Base-by-base conservation (phyloP, 1,140 invertebrate genomes). In the Zaprionus lachaisei region DNA sequence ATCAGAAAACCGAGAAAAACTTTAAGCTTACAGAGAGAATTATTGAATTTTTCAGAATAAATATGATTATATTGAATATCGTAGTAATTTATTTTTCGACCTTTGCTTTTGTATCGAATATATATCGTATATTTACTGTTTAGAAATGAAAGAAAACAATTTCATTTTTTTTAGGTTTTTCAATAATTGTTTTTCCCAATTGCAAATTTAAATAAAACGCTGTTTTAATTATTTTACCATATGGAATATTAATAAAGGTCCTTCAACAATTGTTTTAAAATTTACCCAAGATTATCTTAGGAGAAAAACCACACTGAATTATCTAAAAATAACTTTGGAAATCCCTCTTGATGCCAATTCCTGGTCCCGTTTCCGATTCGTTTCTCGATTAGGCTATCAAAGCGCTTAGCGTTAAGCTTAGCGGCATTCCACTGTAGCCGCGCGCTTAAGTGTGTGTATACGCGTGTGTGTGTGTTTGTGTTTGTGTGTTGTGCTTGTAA, bases 401-500 rank as follows among this genome's bases (percentile, higher is more conserved):
- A 37, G 17, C 56, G 17, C 56, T 62, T 44, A 37, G 20, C 24
- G 34, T 62, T 44, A 38, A 44, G 17, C 55, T 65, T 65, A 60
- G 44, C 17, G 26, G 34, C 12, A 31, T 20, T 61, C 44, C 11
- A 72, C 74, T 77, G 74, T 77, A 58, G 22, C 51, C 70, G 15
- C 56, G 5, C 57, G 54, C 20, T 24, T 4, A 11, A 9, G 54
- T 56, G n/a, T 56, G 47, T 41, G 24, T 37, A 3, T 9, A 11
- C 31, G 31, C 9, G 24, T 38, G 24, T 70, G 22, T 60, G 4
- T 64, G 54, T 71, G 20, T 20, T 0, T 20, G 20, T 20, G 20
- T 20, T 0, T 60, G 54, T 64, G 47, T 61, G 9, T 61, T 58
- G 34, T 56, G 66, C 70, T 73, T 68, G 69, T 77, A 73, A 73